Evolutionary conservation across 2,888 invertebrate genomes (phyloP).

Genomic region (Megalurothrips usitatus): DNA sequence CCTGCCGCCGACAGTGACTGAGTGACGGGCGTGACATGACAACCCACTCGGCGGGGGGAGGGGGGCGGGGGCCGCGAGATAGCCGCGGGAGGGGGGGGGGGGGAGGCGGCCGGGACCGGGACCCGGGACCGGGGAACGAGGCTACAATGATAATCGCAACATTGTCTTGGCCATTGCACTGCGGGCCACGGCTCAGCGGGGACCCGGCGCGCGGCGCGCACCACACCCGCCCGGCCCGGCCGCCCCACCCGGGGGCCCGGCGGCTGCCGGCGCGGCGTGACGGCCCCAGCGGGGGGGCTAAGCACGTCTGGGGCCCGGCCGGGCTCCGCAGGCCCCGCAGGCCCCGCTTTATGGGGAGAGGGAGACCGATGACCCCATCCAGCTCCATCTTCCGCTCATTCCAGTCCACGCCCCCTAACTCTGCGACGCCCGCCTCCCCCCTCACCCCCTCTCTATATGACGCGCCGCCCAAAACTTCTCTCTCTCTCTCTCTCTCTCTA

Average conservation of each 20-base stretch:
- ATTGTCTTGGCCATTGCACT: background rate
- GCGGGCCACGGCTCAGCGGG: too few relatives aligned
- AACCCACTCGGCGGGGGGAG: background rate
- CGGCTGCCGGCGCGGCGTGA: too few relatives aligned
- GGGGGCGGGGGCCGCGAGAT: background rate
- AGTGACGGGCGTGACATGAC: too few relatives aligned
- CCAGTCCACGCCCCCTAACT: background rate
- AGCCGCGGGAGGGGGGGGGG: background rate
- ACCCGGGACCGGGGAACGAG: background rate
- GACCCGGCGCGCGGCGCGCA: too few relatives aligned
- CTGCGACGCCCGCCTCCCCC: too few relatives aligned
- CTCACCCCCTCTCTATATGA: background rate
- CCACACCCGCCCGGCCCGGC: too few relatives aligned
- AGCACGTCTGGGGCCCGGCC: background rate
- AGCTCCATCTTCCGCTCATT: constrained; percentile 11
- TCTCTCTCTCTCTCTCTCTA: too few relatives aligned
- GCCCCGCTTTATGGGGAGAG: background rate
- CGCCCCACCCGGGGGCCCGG: too few relatives aligned
- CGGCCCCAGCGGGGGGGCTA: background rate
- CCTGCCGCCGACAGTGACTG: too few relatives aligned
- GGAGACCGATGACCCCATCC: constrained; percentile 6
- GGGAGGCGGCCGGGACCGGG: background rate
- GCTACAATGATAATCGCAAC: constrained; percentile 11
- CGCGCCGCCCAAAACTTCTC: background rate
- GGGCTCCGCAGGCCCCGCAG: background rate